These are phyloP conservation scores for Sialis lutaria DNA, from an alignment of 2,888 invertebrate species.

Conservation along the genomic window DNA sequence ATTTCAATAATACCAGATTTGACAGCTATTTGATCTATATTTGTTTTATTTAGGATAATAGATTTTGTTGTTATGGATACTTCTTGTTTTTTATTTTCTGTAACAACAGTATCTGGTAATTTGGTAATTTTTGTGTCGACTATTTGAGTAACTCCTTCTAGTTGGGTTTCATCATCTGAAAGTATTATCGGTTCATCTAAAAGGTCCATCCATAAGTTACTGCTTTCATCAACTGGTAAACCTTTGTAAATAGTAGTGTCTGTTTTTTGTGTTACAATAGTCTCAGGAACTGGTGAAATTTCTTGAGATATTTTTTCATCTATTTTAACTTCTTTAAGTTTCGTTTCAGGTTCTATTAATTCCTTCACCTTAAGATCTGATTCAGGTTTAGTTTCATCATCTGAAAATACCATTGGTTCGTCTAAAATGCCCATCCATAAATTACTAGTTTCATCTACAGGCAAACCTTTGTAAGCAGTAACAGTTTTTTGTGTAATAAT, in stretches of 20 bases:
- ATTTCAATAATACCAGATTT: neutral
- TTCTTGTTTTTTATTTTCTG: neutral
- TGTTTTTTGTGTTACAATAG: too few relatives aligned
- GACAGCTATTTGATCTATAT: neutral
- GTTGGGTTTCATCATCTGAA: constrained; percentile 13
- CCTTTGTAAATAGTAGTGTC: constrained; percentile 6
- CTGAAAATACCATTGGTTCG: constrained; percentile 13
- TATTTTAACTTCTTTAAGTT: too few relatives aligned
- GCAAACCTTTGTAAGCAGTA: constrained; percentile 8
- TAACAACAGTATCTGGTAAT: neutral
- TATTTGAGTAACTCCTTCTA: too few relatives aligned
- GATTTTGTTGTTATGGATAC: neutral
- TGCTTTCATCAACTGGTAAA: constrained; percentile 8
- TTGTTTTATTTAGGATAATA: neutral
- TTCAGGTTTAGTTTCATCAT: constrained; percentile 11
- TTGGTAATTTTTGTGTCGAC: too few relatives aligned
- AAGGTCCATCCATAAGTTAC: constrained; percentile 3
- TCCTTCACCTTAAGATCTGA: too few relatives aligned
- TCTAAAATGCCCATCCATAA: constrained; percentile 6
- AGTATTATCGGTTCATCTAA: constrained; percentile 11
- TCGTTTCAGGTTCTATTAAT: too few relatives aligned
- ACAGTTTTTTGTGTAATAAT: too few relatives aligned
- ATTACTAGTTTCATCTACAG: constrained; percentile 7
- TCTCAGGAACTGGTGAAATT: too few relatives aligned
- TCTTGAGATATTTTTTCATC: too few relatives aligned